Evolutionary conservation across 2,797 vertebrate species (phyloP).

Genomic region (Hippopotamyrus pictus): DNA sequence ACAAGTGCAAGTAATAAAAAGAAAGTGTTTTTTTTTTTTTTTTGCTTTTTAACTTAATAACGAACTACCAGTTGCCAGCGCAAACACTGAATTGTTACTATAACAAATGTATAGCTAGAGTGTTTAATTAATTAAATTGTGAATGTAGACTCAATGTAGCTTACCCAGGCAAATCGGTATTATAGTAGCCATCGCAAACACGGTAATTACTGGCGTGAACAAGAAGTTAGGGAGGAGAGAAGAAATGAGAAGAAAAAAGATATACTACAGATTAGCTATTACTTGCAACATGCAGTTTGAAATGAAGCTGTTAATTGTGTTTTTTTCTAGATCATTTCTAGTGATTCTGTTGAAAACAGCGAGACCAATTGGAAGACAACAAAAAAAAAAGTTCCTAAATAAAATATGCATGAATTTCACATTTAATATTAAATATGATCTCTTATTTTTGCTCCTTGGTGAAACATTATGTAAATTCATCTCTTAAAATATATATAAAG

Average conservation of each 20-base stretch:
- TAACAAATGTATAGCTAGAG: constrained; percentile 45
- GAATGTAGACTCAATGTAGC: constrained; percentile 75
- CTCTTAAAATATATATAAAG: background rate
- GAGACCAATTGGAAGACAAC: constrained; percentile 20
- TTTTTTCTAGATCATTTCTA: background rate
- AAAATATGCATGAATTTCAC: constrained; percentile 26
- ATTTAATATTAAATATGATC: constrained; percentile 2
- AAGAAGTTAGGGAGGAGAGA: constrained; percentile 68
- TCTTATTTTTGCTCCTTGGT: background rate
- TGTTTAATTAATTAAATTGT: constrained; percentile 49
- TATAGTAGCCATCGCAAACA: constrained; percentile 99
- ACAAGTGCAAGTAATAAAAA: constrained; percentile 48
- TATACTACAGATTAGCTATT: constrained; percentile 85
- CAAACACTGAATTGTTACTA: constrained; percentile 51
- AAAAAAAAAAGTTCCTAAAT: constrained; percentile 29
- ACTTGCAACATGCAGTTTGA: constrained; percentile 84
- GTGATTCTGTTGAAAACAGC: background rate
- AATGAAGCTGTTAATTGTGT: constrained; percentile 48
- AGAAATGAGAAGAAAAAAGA: constrained; percentile 75
- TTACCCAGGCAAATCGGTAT: constrained; percentile 99
- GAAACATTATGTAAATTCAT: background rate
- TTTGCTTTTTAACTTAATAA: background rate
- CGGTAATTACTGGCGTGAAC: constrained; percentile 98
- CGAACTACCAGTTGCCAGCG: background rate
- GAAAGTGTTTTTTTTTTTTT: constrained; percentile 31